phyloP scores from a whole-genome alignment of 2,113 vertebrate genomes.

The Vidua macroura region DNA sequence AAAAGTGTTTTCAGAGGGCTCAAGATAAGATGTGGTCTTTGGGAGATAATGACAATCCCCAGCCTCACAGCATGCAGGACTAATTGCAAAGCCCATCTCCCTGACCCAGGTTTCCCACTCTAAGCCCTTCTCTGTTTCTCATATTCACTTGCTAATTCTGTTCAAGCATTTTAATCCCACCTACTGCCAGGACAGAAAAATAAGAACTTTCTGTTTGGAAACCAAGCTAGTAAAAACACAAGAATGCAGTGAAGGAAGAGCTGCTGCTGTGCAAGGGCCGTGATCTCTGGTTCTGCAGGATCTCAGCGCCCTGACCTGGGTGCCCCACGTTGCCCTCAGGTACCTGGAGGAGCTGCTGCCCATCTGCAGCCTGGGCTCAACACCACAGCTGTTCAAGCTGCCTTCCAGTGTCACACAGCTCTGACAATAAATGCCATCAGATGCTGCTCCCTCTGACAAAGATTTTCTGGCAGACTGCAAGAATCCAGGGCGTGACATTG shows the following conservation, averaged over 20 bases:
- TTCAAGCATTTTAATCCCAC: conserved; percentile 37
- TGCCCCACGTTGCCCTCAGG: neutral
- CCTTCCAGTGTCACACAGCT: neutral
- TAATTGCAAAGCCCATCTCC: conserved; percentile 49
- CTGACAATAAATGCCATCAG: neutral
- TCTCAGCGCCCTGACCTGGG: neutral
- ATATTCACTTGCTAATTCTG: conserved; percentile 1
- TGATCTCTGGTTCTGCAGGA: neutral
- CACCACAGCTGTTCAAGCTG: neutral
- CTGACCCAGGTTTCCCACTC: neutral
- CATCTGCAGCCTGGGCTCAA: neutral
- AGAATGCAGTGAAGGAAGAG: neutral
- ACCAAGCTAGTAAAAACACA: neutral
- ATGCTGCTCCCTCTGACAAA: neutral
- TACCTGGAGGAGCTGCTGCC: neutral
- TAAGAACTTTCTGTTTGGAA: neutral
- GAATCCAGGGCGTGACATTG: fast-evolving
- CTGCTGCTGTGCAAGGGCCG: neutral
- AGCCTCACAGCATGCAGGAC: conserved; percentile 33
- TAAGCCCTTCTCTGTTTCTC: conserved; percentile 23
- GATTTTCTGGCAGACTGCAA: neutral
- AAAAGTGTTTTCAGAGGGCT: neutral
- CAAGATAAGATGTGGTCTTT: neutral
- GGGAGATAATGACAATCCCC: neutral
- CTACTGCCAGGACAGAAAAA: neutral